Evolutionary conservation across 2,113 vertebrate species (phyloP), one percentile per base, ranked within the genome.

Genomic region (Mormyrus lacerda): DNA sequence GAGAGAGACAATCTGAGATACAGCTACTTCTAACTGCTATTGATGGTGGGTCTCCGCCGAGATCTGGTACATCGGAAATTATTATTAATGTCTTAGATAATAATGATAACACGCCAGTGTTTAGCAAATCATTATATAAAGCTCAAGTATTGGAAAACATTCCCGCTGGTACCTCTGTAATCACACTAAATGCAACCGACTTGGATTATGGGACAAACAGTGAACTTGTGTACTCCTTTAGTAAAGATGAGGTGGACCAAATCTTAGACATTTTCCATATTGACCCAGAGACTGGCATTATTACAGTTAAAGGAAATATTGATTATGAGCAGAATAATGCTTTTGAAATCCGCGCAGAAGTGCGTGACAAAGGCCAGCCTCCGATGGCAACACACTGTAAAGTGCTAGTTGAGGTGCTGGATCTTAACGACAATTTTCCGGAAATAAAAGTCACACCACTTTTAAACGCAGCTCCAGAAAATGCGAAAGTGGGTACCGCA

Each of bases 381-480:
- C 94, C 97, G 0, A 83, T 97, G 1, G 94, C 96, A 0, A 92
- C 95, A 0, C 97, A 98, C 4, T 97, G 65, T 73, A 73, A 73
- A 35, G 27, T 73, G 3, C 91, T 93, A 0, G 24, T 98, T 3
- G 94, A 97, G 42, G 92, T 98, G 1, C 0, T 94, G 48, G 97
- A 97, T 76, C 65, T 93, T 13, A 98, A 98, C 2, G 97, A 98
- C 85, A 98, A 98, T 21, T 93, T 91, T 0, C 97, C 97, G 0
- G 94, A 96, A 87, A 92, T 97, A 76, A 89, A 89, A 21, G 91
- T 97, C 89, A 95, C 93, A 8, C 96, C 95, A 1, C 58, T 96
- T 0, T 92, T 95, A 3, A 91, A 94, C 39, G 93, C 93, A 19
- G 90, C 97, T 42, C 0, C 89, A 4, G 96, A 97, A 87, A 93